Evolutionary conservation across 2,797 vertebrate species (phyloP).

Genomic region (Craterocephalus amniculus): DNA sequence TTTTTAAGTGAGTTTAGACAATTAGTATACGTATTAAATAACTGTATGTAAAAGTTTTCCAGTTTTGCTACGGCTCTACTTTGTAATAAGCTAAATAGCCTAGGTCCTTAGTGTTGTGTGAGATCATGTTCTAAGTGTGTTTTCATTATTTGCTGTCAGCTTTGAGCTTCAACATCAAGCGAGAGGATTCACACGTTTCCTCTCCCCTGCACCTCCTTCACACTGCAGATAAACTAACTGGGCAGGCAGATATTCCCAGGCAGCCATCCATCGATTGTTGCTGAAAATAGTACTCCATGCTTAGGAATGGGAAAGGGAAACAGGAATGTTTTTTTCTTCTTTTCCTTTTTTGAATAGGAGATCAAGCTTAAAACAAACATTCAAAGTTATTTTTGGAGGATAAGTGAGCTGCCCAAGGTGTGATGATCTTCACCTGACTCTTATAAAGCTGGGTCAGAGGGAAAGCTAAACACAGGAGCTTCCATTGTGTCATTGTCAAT

Average conservation of each 20-base stretch:
- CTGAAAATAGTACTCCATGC: conserved; percentile 29
- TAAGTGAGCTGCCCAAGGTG: conserved; percentile 18
- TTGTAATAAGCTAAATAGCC: not conserved
- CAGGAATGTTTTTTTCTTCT: conserved; percentile 23
- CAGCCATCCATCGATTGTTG: conserved; percentile 53
- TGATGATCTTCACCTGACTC: conserved; percentile 2
- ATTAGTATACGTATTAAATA: not conserved
- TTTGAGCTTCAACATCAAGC: conserved; percentile 68
- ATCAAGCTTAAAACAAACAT: conserved; percentile 23
- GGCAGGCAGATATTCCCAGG: conserved; percentile 57
- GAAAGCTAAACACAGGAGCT: conserved; percentile 57
- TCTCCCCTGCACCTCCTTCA: conserved; percentile 15
- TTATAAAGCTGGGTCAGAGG: conserved; percentile 23
- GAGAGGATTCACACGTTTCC: too few species aligned
- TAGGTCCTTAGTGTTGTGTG: not conserved
- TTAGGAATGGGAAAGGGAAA: conserved; percentile 25
- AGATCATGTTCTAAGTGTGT: conserved; percentile 51
- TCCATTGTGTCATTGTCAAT: conserved; percentile 60
- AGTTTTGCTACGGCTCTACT: not conserved
- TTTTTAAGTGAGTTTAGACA: too few species aligned
- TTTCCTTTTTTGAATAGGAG: too few species aligned
- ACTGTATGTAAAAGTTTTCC: too few species aligned
- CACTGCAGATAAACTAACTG: conserved; percentile 64
- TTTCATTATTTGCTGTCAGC: conserved; percentile 73
- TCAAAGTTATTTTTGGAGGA: not conserved